Evolutionary conservation across 2,797 vertebrate genomes (phyloP), one percentile per base, ranked within the genome.

Genomic region (Cossypha niveicapilla): DNA sequence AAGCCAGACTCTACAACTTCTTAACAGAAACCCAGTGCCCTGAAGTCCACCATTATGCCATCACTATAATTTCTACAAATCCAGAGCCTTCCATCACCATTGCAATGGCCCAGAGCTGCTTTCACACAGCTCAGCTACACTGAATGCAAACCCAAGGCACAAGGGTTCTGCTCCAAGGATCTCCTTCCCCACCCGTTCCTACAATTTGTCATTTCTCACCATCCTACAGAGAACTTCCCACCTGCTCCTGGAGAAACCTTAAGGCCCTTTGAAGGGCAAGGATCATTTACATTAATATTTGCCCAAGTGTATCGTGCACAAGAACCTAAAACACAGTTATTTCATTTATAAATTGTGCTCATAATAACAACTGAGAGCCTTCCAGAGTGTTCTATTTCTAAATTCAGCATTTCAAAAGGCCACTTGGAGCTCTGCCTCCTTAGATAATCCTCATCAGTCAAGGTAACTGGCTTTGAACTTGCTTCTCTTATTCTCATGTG

Each of bases 331-430:
- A 2, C 15, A 30, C 4, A 13, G 11, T 4, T 63, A 42, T 47
- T 75, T 68, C 2, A 44, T 72, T 30, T 75, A 19, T 13, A 51
- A 75, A 54, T 23, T 66, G 18, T 3, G 15, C 34, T 81, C 12
- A 7, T 10, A 74, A 14, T 4, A 54, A 50, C 8, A 82, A 18
- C 10, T 6, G 5, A 48, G 41, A 70, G 8, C 8, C 16, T 61
- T 50, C 22, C 3, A 6, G 57, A 13, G 2, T 15, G 11, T 14
- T 51, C 65, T 19, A 1, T 50, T 74, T 86, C 50, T 50, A 84
- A 88, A 58, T 44, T 72, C 73, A 78, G n/a, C 12, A 56, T 81
- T 95, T 86, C 58, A 84, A 72, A 86, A 65, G 42, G 16, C 47
- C 14, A 13, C 13, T 85, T 65, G 9, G 39, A 92, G 6, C 18